Conservation (phyloP, 2,797 vertebrate species). For the Antennarius maculatus region DNA sequence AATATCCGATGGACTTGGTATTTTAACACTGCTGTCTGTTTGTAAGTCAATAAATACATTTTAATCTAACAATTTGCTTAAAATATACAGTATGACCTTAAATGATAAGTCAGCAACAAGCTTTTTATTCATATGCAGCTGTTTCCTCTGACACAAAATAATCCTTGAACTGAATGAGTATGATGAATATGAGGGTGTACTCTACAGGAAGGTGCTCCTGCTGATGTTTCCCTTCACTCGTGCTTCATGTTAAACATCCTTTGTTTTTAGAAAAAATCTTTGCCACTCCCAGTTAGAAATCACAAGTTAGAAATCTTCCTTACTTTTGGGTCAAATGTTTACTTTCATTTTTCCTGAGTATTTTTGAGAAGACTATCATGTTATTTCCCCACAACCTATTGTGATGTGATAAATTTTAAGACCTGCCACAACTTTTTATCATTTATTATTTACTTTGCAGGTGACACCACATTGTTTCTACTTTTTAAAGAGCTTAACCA, state of each 20-base stretch:
- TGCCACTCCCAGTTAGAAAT: conserved; percentile 75
- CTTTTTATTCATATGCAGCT: conserved; percentile 28
- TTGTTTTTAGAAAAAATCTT: conserved; percentile 66
- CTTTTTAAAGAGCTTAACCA: neutral
- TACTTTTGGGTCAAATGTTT: conserved; percentile 51
- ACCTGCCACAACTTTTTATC: neutral
- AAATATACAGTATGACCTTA: conserved; percentile 50
- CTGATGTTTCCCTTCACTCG: conserved; percentile 54
- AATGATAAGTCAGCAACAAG: conserved; percentile 29
- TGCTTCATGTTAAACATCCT: conserved; percentile 61
- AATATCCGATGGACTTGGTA: conserved; percentile 32
- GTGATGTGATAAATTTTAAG: conserved; percentile 6
- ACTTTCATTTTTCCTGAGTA: conserved; percentile 34
- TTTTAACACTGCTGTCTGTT: conserved; percentile 13
- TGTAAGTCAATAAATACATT: conserved; percentile 9
- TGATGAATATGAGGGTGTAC: conserved; percentile 43
- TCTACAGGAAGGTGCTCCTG: conserved; percentile 58
- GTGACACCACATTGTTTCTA: neutral
- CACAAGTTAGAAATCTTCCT: conserved; percentile 66
- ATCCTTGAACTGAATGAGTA: conserved; percentile 45
- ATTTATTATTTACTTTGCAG: neutral
- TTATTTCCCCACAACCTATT: conserved; percentile 16
- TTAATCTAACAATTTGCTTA: conserved; percentile 26
- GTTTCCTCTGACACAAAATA: conserved; percentile 43
- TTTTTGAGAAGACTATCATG: conserved; percentile 14